phyloP scores from a whole-genome alignment of 2,888 invertebrate species.

The Drosophila koepferae region DNA sequence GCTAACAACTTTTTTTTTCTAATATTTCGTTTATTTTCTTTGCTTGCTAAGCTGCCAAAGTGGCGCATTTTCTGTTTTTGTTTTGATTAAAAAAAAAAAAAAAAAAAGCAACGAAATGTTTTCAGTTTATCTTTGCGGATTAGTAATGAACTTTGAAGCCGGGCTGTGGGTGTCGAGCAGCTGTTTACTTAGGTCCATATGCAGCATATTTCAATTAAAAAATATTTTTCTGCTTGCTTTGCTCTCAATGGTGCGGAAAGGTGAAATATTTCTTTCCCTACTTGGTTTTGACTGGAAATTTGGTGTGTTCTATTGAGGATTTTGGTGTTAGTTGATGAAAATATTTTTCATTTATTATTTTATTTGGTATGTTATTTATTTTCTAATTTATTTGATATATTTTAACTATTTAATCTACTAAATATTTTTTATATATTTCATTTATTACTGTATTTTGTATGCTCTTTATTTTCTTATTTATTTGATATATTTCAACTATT shows the following conservation, averaged over 20 bases:
- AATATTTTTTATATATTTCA: no score
- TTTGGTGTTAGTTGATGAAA: background rate
- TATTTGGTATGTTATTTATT: no score
- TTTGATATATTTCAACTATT: no score
- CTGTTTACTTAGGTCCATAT: conserved; percentile 76
- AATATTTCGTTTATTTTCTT: conserved; percentile 71
- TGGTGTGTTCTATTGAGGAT: background rate
- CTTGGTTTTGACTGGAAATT: background rate
- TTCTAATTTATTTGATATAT: no score
- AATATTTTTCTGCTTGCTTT: conserved; percentile 50
- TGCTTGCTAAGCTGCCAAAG: conserved; percentile 75
- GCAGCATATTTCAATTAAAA: conserved; percentile 70
- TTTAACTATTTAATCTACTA: no score
- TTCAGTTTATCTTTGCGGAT: conserved; percentile 80
- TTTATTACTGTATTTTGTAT: background rate
- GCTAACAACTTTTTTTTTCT: conserved; percentile 29
- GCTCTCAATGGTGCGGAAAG: conserved; percentile 27
- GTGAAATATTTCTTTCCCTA: background rate
- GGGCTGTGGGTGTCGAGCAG: conserved; percentile 23
- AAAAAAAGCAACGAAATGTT: conserved; percentile 38
- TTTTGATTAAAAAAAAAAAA: conserved; percentile 70
- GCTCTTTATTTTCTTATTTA: no score
- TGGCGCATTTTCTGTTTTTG: conserved; percentile 74
- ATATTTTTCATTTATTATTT: no score
- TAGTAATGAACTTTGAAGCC: conserved; percentile 71